Base-by-base conservation (phyloP, 2,888 invertebrate species). In the Acrocyrtus sp. region DNA sequence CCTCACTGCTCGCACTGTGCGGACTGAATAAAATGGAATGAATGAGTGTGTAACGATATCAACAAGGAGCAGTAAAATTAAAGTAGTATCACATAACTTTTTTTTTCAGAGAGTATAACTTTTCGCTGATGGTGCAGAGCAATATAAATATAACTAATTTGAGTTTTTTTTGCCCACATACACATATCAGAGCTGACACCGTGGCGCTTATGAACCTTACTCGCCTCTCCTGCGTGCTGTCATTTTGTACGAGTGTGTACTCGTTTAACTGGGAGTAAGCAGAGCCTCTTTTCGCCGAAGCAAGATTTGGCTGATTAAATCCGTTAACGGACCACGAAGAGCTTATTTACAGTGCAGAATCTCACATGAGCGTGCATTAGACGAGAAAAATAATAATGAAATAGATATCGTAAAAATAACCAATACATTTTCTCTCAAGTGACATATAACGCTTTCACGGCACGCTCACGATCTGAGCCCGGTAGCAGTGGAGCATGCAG, bases 301-400 rank as follows among this genome's bases (percentile, higher is more conserved):
- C 47, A 60, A 60, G 58, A 47, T 60, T 60, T 47, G 45, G 19
- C 43, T 60, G 58, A 60, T 60, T 60, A 60, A 60, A 60, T 60
- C 58, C 45, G 47, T 60, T 60, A 60, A 47, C 43, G 58, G 47
- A 29, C 58, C 58, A 47, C 47, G 10, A 34, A 21, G 5, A 15
- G 27, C 15, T 17, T 17, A 45, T 48, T 24, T 4, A 19, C 48
- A 21, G 34, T 29, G 53, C 19, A 53, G 19, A 53, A 19, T 53
- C 34, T 53, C 26, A 34, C 53, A 53, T 8, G 12, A 8, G 34
- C 17, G 41, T 41, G 8, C 41, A 41, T 41, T 41, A 2, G 15
- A 41, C 8, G 41, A 4, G 41, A 4, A 4, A 17, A 41, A 17
- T 8, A n/a, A 17, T 8, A 34, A 8, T 2, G 17, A 41, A 17